Conservation (phyloP, 2,797 vertebrate species). For the Chaunax sp. region DNA sequence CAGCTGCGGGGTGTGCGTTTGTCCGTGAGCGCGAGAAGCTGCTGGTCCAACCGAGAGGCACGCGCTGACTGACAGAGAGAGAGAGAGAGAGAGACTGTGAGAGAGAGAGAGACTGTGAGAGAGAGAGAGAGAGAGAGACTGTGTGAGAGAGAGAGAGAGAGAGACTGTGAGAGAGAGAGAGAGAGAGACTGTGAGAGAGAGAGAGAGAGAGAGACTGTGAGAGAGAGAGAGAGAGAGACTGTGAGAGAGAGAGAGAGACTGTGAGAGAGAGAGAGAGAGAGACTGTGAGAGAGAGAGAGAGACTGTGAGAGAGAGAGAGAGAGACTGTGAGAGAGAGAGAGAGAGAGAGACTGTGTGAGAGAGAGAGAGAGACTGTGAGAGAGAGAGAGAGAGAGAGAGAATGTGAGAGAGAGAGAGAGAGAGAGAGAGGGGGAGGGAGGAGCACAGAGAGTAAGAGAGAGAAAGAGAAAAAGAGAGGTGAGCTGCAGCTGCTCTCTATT, state of each 20-base stretch:
- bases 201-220: neutral
- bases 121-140: too few species aligned
- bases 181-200: neutral
- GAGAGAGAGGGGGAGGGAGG: neutral
- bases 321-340: neutral
- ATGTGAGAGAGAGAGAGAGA: neutral
- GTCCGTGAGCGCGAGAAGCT: constrained; percentile 39
- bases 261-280: neutral
- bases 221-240: neutral
- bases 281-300: neutral
- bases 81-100: neutral
- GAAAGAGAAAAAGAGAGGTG: neutral
- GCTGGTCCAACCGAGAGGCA: constrained; percentile 36
- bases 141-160: too few species aligned
- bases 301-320: too few species aligned
- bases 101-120: neutral
- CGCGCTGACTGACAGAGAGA: constrained; percentile 17
- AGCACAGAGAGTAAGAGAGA: neutral
- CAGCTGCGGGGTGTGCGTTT: constrained; percentile 18
- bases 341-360: neutral
- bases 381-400: neutral
- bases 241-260: neutral
- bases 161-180: neutral
- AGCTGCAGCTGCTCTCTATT: too few species aligned
- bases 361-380: neutral